Conservation (phyloP, 2,797 vertebrate genomes). For the Picus viridis region DNA sequence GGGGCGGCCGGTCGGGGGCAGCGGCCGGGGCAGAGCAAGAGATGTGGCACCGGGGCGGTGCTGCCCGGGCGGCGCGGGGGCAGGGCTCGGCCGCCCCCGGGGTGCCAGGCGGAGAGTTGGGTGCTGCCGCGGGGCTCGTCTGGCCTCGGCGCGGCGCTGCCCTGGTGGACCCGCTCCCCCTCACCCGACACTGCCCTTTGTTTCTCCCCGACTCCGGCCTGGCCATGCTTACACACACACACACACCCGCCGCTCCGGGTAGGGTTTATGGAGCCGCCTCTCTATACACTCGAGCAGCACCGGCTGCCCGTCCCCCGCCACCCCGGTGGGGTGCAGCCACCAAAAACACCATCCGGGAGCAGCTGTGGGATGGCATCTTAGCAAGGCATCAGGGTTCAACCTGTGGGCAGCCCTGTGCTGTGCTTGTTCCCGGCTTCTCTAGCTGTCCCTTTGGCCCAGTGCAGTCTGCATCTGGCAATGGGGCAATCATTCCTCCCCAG, state of each 20-base stretch:
- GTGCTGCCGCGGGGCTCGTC: not conserved
- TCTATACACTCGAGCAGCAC: not conserved
- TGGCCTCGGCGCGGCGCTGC: not conserved
- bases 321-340: not conserved
- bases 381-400: not conserved
- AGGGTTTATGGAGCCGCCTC: not conserved
- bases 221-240: not conserved
- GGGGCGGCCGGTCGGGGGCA: slow-evolving; percentile 30
- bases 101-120: not conserved
- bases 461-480: not conserved
- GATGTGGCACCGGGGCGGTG: slow-evolving; percentile 37
- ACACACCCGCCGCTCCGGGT: not conserved
- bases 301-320: not conserved
- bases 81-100: not conserved
- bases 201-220: not conserved
- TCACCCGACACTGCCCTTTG: not conserved
- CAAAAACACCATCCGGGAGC: accelerated
- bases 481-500: not conserved
- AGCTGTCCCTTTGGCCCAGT: not conserved
- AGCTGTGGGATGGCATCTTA: not conserved
- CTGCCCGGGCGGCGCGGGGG: slow-evolving; percentile 5
- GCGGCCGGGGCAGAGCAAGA: slow-evolving; percentile 3
- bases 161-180: not conserved
- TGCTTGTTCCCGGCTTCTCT: not conserved
- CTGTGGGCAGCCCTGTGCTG: not conserved